These are phyloP conservation scores for Ormyrus thymus DNA, from an alignment of 2,888 invertebrate genomes.

Conservation along the genomic window DNA sequence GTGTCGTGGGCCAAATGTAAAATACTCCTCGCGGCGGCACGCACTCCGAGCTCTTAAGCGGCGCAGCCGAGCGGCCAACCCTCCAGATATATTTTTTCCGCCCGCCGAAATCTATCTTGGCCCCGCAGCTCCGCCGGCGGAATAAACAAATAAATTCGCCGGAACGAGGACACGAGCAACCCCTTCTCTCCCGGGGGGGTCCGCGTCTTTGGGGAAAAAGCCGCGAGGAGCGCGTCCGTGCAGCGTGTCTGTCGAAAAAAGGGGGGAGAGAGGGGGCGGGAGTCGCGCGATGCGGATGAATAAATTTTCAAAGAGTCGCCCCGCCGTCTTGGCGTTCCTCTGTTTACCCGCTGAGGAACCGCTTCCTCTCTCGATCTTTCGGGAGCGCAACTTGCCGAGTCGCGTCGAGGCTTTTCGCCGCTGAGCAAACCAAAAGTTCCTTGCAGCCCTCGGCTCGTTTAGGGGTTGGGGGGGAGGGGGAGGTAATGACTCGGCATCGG, in stretches of 20 bases:
- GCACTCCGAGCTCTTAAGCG: not conserved
- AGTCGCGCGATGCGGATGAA: not conserved
- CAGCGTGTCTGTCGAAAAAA: too few species aligned
- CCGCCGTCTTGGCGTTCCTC: not conserved
- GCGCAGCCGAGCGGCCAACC: not conserved
- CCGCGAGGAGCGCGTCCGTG: too few species aligned
- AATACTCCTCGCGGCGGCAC: slow-evolving; percentile 17
- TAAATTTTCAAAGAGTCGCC: slow-evolving; percentile 25
- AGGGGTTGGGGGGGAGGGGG: not conserved
- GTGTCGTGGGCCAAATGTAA: slow-evolving; percentile 32
- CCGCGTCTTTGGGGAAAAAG: too few species aligned
- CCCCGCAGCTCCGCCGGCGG: not conserved
- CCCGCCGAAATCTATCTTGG: slow-evolving; percentile 15
- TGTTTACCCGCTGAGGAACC: not conserved
- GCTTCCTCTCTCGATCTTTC: too few species aligned
- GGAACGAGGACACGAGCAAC: not conserved
- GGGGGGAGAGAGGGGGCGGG: not conserved
- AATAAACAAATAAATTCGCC: slow-evolving; percentile 50
- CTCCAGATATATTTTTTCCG: slow-evolving; percentile 34
- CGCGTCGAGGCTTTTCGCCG: not conserved
- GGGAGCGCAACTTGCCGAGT: not conserved
- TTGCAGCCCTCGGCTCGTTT: not conserved
- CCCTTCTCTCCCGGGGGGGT: not conserved
- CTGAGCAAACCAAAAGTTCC: slow-evolving; percentile 21
- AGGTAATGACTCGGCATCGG: slow-evolving; percentile 30